A percentile compares a stretch with the other conserved stretches of the same genome.
phyloP scores from a whole-genome alignment of 2,888 invertebrate genomes.

The Ceratothoa steindachneri region DNA sequence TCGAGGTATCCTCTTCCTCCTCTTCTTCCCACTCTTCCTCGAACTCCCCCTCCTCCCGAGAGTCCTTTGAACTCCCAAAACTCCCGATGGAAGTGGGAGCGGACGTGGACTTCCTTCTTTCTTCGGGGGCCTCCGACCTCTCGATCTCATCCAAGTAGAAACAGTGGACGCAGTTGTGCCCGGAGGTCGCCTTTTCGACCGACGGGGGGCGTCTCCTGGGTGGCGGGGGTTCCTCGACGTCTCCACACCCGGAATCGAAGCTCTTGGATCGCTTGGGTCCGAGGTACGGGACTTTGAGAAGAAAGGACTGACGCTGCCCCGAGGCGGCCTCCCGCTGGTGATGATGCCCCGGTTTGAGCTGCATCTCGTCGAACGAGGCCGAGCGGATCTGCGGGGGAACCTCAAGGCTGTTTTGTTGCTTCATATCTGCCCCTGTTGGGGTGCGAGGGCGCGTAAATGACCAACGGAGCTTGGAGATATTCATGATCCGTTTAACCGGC shows the following conservation, averaged over 20 bases:
- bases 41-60: conserved; percentile 44
- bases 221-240: conserved; percentile 53
- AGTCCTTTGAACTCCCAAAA: conserved; percentile 36
- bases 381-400: conserved; percentile 86
- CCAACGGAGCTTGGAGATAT: conserved; percentile 64
- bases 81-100: conserved; percentile 30
- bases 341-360: conserved; percentile 61
- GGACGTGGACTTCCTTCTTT: conserved; percentile 19
- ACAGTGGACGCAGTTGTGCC: conserved; percentile 48
- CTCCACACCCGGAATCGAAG: conserved; percentile 65
- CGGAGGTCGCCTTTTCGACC: conserved; percentile 26
- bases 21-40: conserved; percentile 31
- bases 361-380: conserved; percentile 85
- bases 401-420: conserved; percentile 83
- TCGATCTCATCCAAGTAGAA: conserved; percentile 47
- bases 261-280: conserved; percentile 66
- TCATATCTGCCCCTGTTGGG: conserved; percentile 85
- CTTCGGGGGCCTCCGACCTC: conserved; percentile 27
- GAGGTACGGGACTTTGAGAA: conserved; percentile 48
- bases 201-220: conserved; percentile 25
- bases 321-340: conserved; percentile 29
- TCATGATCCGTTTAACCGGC: conserved; percentile 21
- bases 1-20: conserved; percentile 35
- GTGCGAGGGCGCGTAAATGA: conserved; percentile 83
- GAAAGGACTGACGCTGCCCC: conserved; percentile 54